Percentiles rank a stretch among this genome's conserved stretches.
Conservation (phyloP, 2,797 vertebrate genomes). For the Molossus alvarezi region DNA sequence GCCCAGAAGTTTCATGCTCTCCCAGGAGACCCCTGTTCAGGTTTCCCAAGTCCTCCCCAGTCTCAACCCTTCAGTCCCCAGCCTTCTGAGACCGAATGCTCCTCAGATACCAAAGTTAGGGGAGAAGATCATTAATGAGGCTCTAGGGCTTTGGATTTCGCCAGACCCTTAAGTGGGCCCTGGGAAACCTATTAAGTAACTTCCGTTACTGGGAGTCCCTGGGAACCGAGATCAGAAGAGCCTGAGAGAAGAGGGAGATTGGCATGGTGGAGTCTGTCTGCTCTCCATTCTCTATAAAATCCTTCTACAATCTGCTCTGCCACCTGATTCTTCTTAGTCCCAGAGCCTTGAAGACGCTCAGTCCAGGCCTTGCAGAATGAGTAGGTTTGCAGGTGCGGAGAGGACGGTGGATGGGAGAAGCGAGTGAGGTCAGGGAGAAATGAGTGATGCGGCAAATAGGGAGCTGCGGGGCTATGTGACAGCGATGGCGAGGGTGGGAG, state of each 20-base stretch:
- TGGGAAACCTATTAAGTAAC: conserved; percentile 74
- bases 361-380: not conserved
- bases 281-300: not conserved
- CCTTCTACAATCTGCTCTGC: not conserved
- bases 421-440: not conserved
- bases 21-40: not conserved
- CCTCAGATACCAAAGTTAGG: not conserved
- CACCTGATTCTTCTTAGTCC: not conserved
- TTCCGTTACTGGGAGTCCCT: not conserved
- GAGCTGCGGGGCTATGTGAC: too few species aligned
- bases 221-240: not conserved
- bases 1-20: conserved; percentile 52
- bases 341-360: not conserved
- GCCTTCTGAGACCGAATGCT: conserved; percentile 22
- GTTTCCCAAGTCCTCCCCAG: not conserved
- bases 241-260: not conserved
- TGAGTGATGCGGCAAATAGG: accelerated
- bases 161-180: conserved; percentile 79
- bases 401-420: not conserved
- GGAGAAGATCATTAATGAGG: conserved; percentile 61
- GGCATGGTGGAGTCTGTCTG: not conserved
- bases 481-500: not conserved
- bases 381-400: conserved; percentile 30
- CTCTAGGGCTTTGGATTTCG: conserved; percentile 54
- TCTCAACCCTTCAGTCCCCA: not conserved